phyloP scores from a whole-genome alignment of 1,140 invertebrate genomes.

The Atta colombica region DNA sequence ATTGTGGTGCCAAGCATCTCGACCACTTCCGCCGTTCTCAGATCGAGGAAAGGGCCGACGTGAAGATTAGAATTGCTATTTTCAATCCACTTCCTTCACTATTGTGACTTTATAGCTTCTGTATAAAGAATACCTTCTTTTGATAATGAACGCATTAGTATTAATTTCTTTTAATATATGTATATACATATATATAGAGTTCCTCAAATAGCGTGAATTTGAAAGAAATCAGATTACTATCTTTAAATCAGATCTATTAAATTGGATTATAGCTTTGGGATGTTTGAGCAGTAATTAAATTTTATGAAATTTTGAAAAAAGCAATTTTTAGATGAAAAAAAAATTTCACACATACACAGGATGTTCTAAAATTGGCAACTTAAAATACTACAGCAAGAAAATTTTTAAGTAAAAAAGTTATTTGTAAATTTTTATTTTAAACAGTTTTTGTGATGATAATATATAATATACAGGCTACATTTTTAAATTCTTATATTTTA shows the following conservation, averaged over 20 bases:
- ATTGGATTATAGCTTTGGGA: too few relatives aligned
- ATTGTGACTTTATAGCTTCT: slow-evolving; percentile 1
- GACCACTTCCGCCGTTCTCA: slow-evolving; percentile 45
- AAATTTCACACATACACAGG: neutral
- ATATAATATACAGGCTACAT: too few relatives aligned
- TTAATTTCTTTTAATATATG: neutral
- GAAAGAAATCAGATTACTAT: neutral
- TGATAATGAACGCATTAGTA: neutral
- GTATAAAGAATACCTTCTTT: slow-evolving; percentile 6
- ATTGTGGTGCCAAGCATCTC: slow-evolving; percentile 65
- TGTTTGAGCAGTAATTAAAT: neutral
- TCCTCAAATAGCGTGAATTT: neutral
- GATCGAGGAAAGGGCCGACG: slow-evolving; percentile 17
- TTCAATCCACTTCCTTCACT: slow-evolving; percentile 23
- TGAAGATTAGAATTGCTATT: slow-evolving; percentile 55
- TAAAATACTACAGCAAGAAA: too few relatives aligned
- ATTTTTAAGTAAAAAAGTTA: too few relatives aligned
- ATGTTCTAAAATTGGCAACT: too few relatives aligned
- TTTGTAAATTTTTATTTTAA: too few relatives aligned
- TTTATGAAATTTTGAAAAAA: neutral
- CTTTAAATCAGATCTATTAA: neutral
- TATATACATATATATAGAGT: too few relatives aligned
- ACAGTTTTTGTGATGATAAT: too few relatives aligned
- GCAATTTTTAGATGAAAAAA: neutral
- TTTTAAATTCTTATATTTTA: too few relatives aligned